Base-by-base conservation (phyloP, 2,888 invertebrate species). In the Caenorhabditis sp. region DNA sequence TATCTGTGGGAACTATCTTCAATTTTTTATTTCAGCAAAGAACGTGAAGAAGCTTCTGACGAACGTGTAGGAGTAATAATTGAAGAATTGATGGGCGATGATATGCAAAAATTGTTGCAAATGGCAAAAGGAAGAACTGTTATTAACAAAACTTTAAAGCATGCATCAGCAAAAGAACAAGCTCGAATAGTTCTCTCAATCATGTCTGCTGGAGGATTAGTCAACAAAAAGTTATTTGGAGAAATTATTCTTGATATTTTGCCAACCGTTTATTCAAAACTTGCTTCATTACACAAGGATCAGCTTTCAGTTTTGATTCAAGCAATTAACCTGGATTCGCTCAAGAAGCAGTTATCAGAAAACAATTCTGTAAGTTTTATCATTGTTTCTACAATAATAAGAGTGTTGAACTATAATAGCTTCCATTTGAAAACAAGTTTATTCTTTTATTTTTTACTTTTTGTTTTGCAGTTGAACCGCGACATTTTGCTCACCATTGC, bases 401-500 rank as follows among this genome's bases (percentile, higher is more conserved):
- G n/a, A n/a, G n/a, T n/a, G n/a, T n/a, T n/a, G n/a, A n/a, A n/a
- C n/a, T n/a, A n/a, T n/a, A n/a, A n/a, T n/a, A n/a, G n/a, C n/a
- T n/a, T n/a, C n/a, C n/a, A n/a, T n/a, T n/a, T n/a, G n/a, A n/a
- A n/a, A n/a, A n/a, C n/a, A n/a, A n/a, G n/a, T n/a, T n/a, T n/a
- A n/a, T n/a, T n/a, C n/a, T n/a, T n/a, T n/a, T n/a, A n/a, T n/a
- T n/a, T n/a, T n/a, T n/a, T 50, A 49, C 21, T 63, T 20, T 36
- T 49, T 31, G n/a, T 14, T 23, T 80, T 81, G 70, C 67, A 81
- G 81, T 73, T 83, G 17, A 64, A 71, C 26, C 64, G 81, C 20
- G 81, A 83, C 50, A 57, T 81, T 50, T 66, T 83, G 61, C 67
- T 78, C 5, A 71, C 72, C 1, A 63, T 79, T 49, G 57, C 77